Percentiles rank a stretch among this genome's conserved stretches.
Evolutionary conservation across 2,797 vertebrate species (phyloP).

Genomic region (Anas flavirostris): DNA sequence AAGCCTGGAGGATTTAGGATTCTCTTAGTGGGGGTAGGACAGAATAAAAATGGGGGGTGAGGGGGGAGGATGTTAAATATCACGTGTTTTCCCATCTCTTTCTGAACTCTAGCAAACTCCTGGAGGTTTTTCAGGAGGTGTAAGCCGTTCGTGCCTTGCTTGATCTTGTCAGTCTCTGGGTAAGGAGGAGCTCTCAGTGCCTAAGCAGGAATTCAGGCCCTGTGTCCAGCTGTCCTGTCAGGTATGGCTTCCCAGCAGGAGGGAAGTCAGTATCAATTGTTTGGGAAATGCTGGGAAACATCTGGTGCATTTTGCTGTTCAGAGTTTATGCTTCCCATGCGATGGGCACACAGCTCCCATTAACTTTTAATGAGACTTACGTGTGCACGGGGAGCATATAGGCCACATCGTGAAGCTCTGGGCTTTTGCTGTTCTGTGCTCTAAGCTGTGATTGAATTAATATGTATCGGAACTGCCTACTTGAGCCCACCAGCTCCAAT

Average conservation of each 20-base stretch:
- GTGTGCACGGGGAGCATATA: not conserved
- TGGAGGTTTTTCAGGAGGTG: not conserved
- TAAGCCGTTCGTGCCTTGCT: not conserved
- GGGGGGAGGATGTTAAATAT: not conserved
- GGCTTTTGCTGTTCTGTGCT: not conserved
- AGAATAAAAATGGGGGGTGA: not conserved
- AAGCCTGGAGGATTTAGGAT: not conserved
- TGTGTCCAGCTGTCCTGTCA: not conserved
- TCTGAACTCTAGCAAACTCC: not conserved
- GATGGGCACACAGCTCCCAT: not conserved
- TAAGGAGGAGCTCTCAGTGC: not conserved
- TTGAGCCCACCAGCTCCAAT: not conserved
- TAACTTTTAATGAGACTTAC: slow-evolving; percentile 22
- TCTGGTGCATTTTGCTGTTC: not conserved
- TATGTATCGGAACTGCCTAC: not conserved
- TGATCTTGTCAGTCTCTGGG: not conserved
- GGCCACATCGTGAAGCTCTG: not conserved
- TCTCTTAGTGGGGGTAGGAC: not conserved
- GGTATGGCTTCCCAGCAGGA: not conserved
- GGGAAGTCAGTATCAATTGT: not conserved
- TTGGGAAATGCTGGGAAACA: not conserved
- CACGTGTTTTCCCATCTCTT: not conserved
- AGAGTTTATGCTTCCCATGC: not conserved
- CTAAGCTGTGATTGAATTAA: not conserved
- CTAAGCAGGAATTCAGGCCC: not conserved